phyloP scores from a whole-genome alignment of 2,797 vertebrate genomes.

The Sebastes steindachneri region DNA sequence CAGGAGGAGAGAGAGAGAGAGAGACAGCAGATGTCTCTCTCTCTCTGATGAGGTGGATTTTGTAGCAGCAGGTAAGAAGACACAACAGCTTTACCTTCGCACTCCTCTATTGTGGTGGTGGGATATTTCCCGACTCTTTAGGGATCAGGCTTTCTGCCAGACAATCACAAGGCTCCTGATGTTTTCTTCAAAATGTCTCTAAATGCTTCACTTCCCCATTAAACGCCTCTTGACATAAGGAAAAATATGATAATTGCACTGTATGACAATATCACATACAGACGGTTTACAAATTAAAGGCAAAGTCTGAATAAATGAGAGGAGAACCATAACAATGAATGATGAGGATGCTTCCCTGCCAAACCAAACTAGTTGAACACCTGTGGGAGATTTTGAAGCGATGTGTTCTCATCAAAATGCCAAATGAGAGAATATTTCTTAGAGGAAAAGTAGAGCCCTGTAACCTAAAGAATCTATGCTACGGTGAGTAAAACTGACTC shows the following conservation, averaged over 20 bases:
- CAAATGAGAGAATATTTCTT: neutral
- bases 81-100: slow-evolving; percentile 16
- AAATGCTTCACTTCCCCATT: neutral
- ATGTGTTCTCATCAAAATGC: neutral
- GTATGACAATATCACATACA: neutral
- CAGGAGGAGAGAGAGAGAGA: slow-evolving; percentile 58
- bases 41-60: slow-evolving; percentile 15
- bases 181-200: neutral
- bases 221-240: neutral
- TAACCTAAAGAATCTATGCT: neutral
- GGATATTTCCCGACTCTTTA: neutral
- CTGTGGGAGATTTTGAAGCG: neutral
- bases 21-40: slow-evolving; percentile 61
- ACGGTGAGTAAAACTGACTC: neutral
- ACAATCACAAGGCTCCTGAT: neutral
- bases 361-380: neutral
- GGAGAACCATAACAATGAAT: too few relatives aligned
- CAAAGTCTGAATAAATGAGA: neutral
- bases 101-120: neutral
- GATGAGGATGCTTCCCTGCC: neutral
- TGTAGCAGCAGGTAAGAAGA: slow-evolving; percentile 62
- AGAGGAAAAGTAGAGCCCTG: neutral
- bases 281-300: neutral
- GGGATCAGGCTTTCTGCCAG: neutral
- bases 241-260: neutral